Percentiles rank a stretch among this genome's conserved stretches.
Conservation (phyloP, 2,888 invertebrate genomes). For the Quadroppia sp. region DNA sequence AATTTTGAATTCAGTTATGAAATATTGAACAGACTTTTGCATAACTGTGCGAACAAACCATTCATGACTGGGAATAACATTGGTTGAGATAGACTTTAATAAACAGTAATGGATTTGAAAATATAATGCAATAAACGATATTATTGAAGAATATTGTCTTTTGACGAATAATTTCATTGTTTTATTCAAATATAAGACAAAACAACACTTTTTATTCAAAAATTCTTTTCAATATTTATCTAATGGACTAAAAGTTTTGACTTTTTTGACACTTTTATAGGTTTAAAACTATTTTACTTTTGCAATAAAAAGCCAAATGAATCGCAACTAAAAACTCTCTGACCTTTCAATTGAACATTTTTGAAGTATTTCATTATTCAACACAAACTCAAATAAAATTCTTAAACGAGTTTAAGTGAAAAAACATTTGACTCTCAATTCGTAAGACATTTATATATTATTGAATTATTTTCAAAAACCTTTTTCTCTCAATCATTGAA, state of each 20-base stretch:
- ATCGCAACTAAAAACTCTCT: neutral
- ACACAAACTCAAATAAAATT: neutral
- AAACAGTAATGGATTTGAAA: neutral
- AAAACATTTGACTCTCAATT: neutral
- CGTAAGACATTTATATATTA: neutral
- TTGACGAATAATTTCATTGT: neutral
- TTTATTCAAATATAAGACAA: no score
- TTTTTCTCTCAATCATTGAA: no score
- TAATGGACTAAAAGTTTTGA: neutral
- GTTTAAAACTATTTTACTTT: neutral
- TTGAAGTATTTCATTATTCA: neutral
- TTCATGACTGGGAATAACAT: neutral
- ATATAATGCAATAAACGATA: neutral
- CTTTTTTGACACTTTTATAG: slow-evolving; percentile 10
- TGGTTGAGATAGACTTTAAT: neutral
- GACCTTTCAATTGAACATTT: slow-evolving; percentile 9
- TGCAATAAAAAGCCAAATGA: neutral
- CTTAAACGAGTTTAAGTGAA: neutral
- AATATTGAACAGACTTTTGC: neutral
- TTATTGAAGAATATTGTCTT: neutral
- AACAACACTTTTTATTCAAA: no score
- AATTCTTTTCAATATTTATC: neutral
- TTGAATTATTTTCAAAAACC: neutral
- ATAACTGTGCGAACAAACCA: neutral
- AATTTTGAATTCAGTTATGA: slow-evolving; percentile 5